Base-by-base conservation (phyloP, 2,888 invertebrate genomes). In the Tinea semifulvella region DNA sequence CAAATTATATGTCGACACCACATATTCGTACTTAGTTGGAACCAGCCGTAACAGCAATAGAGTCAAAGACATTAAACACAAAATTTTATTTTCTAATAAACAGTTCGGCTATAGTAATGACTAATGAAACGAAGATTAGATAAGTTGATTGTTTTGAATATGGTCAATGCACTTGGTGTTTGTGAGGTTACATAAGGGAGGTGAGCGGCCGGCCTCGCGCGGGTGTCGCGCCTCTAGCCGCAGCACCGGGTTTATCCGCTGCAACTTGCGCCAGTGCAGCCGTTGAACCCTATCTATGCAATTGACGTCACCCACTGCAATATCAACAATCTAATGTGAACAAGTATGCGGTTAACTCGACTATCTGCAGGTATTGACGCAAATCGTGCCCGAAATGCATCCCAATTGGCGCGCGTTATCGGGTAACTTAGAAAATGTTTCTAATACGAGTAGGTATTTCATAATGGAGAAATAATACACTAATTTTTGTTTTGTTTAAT, bases 121-220 rank as follows among this genome's bases (percentile, higher is more conserved):
- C 40, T 8, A 40, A 40, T 40, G 18, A 13, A 31, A 31, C 7
- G 31, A 31, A 13, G 13, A 31, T 42, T 16, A 26, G 27, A 27
- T 38, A 38, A 27, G 43, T 55, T 57, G 58, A 65, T 65, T 65
- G 59, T 60, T 61, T 61, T 57, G 56, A 62, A 54, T 52, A 59
- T 65, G 63, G 58, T 54, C 57, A 56, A 54, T 58, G 61, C 60
- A 59, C 58, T 60, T 55, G 53, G 53, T 58, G 54, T 51, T 53
- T 51, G 49, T 39, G 20, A 20, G 52, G 54, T 62, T 62, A 64
- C 60, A 72, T 76, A 76, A 75, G 66, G 61, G 56, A 68, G 77
- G 75, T 77, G 70, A 75, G 67, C 69, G 76, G 61, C 75, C 76
- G 76, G 65, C 77, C 79, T 75, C 74, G 74, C 10, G 36, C 18